Evolutionary conservation across 2,113 vertebrate genomes (phyloP).

Genomic region (Melanostigma gelatinosum): DNA sequence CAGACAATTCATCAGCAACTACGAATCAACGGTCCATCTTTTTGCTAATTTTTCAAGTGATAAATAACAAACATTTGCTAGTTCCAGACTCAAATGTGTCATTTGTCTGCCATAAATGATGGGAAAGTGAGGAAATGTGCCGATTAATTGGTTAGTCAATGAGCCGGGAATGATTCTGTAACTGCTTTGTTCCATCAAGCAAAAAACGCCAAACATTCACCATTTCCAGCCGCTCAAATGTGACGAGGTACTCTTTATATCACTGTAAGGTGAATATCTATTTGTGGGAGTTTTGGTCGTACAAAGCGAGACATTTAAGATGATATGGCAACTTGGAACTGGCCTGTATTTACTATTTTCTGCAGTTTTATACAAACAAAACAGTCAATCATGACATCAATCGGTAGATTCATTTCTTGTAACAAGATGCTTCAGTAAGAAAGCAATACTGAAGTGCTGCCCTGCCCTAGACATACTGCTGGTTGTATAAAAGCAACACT

Average conservation of each 20-base stretch:
- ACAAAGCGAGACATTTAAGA: not conserved
- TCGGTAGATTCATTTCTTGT: not conserved
- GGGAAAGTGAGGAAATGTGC: not conserved
- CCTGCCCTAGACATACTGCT: not conserved
- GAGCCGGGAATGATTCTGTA: not conserved
- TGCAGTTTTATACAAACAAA: not conserved
- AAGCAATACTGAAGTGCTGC: not conserved
- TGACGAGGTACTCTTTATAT: too few relatives aligned
- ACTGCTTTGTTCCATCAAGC: not conserved
- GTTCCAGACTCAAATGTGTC: not conserved
- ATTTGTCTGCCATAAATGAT: not conserved
- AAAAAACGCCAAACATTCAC: not conserved
- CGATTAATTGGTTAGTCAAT: not conserved
- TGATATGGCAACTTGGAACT: not conserved
- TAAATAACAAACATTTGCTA: not conserved
- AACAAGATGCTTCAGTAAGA: not conserved
- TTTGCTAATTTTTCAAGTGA: not conserved
- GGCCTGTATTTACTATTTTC: not conserved
- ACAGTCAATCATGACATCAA: too few relatives aligned
- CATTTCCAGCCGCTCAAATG: not conserved
- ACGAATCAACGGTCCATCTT: not conserved
- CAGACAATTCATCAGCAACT: not conserved
- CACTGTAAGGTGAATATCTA: not conserved
- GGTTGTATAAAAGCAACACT: not conserved
- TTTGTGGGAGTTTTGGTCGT: not conserved